Percentiles rank a stretch among this genome's conserved stretches.
phyloP scores from a whole-genome alignment of 2,888 invertebrate species.

The Philopedon plagiatum region DNA sequence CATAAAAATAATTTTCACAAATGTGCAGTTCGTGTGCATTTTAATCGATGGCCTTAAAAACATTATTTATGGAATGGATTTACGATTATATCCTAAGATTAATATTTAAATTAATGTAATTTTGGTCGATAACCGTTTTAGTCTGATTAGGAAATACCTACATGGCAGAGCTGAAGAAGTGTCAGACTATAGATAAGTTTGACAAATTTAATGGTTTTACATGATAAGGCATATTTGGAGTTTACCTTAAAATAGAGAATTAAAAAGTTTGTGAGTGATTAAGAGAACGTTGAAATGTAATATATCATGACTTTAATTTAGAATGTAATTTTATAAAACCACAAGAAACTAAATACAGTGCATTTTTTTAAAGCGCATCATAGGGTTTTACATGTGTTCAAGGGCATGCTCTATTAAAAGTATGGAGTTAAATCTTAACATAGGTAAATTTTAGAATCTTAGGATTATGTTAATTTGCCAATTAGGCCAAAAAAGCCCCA shows the following conservation, averaged over 20 bases:
- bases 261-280: not conserved
- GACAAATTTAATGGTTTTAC: slow-evolving; percentile 11
- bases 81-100: slow-evolving; percentile 28
- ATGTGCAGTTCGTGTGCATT: slow-evolving; percentile 10
- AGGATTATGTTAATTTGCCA: too few species aligned
- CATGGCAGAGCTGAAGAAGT: not conserved
- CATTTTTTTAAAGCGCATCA: too few species aligned
- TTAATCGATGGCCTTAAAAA: slow-evolving; percentile 17
- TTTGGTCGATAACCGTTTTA: slow-evolving; percentile 47
- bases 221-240: not conserved
- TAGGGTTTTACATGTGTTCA: too few species aligned
- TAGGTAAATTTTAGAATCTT: too few species aligned
- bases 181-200: not conserved
- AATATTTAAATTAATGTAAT: slow-evolving; percentile 32
- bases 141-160: slow-evolving; percentile 50
- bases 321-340: too few species aligned
- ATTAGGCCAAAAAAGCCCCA: too few species aligned
- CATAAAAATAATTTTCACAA: slow-evolving; percentile 46
- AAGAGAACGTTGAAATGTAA: too few species aligned
- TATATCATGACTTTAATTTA: too few species aligned
- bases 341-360: too few species aligned
- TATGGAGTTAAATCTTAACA: too few species aligned
- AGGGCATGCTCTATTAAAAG: too few species aligned
- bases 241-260: not conserved
- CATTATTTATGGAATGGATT: slow-evolving; percentile 27